These are phyloP conservation scores for Mus spretus DNA, from an alignment of 2,797 vertebrate genomes.

Conservation along the genomic window DNA sequence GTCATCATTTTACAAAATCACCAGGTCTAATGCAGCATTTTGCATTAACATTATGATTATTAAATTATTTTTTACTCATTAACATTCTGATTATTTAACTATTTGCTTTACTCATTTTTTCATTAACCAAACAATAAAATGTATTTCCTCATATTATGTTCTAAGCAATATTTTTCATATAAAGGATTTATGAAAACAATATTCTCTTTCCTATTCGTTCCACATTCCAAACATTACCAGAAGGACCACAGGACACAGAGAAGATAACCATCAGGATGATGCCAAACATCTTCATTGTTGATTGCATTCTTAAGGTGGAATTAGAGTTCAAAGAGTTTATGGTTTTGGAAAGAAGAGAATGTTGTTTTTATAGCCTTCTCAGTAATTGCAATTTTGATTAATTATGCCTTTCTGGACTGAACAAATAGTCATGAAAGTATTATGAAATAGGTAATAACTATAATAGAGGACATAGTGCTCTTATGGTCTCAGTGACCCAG, in stretches of 20 bases:
- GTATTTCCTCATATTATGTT: not conserved
- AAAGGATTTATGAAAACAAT: conserved; percentile 15
- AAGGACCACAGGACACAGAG: conserved; percentile 59
- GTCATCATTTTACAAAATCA: not conserved
- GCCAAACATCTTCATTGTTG: conserved; percentile 67
- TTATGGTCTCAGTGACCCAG: not conserved
- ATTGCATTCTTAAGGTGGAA: not conserved
- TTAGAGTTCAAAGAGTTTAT: conserved; percentile 9
- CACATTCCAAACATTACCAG: conserved; percentile 66
- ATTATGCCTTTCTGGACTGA: conserved; percentile 46
- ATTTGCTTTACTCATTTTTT: not conserved
- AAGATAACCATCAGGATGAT: conserved; percentile 64
- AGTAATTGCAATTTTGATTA: conserved; percentile 51
- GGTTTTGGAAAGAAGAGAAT: not conserved
- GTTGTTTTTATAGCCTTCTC: conserved; percentile 72
- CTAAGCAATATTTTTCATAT: not conserved
- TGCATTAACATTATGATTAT: not conserved
- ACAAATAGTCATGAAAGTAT: not conserved
- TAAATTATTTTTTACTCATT: not conserved
- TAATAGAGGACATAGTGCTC: not conserved
- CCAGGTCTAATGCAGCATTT: not conserved
- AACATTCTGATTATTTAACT: not conserved
- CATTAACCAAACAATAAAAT: not conserved
- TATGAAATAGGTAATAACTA: conserved; percentile 61
- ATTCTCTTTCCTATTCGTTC: not conserved